Conservation (phyloP, 2,888 invertebrate species). For the Saturnia japonica region DNA sequence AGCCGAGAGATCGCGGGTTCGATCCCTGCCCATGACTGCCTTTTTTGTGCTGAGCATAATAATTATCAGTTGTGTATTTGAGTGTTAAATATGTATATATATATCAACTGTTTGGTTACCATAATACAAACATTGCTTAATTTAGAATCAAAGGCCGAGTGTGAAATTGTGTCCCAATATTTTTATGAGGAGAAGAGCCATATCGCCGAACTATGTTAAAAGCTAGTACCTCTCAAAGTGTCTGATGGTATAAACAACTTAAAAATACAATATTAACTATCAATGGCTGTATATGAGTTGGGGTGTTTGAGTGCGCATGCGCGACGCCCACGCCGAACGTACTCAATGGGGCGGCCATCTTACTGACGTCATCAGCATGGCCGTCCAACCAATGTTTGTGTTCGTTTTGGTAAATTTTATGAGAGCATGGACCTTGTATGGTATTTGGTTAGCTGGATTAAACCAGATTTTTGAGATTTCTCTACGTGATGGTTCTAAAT, state of each 20-base stretch:
- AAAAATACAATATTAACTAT: slow-evolving; percentile 70
- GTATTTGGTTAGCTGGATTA: slow-evolving; percentile 22
- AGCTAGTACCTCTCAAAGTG: not conserved
- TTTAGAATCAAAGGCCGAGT: too few relatives aligned
- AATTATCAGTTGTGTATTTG: too few relatives aligned
- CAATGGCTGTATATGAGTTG: slow-evolving; percentile 67
- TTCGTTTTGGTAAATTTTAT: slow-evolving; percentile 54
- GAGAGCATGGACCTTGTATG: slow-evolving; percentile 34
- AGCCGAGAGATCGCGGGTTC: too few relatives aligned
- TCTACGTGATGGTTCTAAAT: not conserved
- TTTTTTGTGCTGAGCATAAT: too few relatives aligned
- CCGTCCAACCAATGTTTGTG: slow-evolving; percentile 66
- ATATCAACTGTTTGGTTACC: too few relatives aligned
- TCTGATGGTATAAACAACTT: slow-evolving; percentile 39
- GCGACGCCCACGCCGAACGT: slow-evolving; percentile 45
- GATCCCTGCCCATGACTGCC: too few relatives aligned
- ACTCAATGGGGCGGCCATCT: slow-evolving; percentile 75
- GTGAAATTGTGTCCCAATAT: too few relatives aligned
- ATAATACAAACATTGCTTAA: too few relatives aligned
- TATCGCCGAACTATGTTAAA: too few relatives aligned
- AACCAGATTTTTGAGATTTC: slow-evolving; percentile 15
- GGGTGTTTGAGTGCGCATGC: slow-evolving; percentile 46
- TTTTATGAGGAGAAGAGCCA: too few relatives aligned
- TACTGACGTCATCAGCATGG: slow-evolving; percentile 73
- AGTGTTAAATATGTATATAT: too few relatives aligned